Percentiles rank a stretch among this genome's conserved stretches.
These are phyloP conservation scores for Leptothorax acervorum DNA, from an alignment of 2,888 invertebrate species.

Conservation along the genomic window DNA sequence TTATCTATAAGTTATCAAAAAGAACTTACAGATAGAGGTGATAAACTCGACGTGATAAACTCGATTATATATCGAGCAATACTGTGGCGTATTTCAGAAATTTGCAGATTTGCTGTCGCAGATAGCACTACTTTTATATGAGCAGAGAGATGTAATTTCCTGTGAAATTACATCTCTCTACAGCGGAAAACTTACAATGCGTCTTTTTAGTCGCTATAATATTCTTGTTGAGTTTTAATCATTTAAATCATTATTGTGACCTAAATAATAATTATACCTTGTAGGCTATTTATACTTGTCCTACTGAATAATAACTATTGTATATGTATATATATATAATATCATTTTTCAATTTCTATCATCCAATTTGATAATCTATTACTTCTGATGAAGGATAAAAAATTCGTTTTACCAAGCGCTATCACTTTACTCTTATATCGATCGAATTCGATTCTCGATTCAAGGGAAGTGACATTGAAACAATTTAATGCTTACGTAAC, in stretches of 20 bases:
- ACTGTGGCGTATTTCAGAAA: neutral
- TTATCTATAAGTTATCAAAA: neutral
- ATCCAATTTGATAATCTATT: neutral
- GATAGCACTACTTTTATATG: neutral
- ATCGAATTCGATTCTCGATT: slow-evolving; percentile 1
- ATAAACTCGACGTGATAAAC: neutral
- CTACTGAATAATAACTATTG: neutral
- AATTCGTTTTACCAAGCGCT: neutral
- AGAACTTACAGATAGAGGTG: neutral
- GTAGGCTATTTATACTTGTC: neutral
- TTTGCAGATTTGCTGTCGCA: neutral
- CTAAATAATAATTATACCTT: neutral
- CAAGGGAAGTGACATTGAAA: slow-evolving; percentile 3
- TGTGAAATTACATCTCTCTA: neutral
- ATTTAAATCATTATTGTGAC: neutral
- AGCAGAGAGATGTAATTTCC: slow-evolving; percentile 9
- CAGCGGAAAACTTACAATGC: neutral
- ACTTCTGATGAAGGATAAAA: slow-evolving; percentile 5
- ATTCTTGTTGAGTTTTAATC: slow-evolving; percentile 16
- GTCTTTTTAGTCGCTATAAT: neutral
- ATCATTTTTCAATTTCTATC: slow-evolving; percentile 18
- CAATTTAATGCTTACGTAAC: neutral
- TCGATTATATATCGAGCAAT: neutral
- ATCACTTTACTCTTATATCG: neutral
- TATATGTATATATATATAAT: neutral